Percentiles rank a stretch among this genome's conserved stretches.
Evolutionary conservation across 2,888 invertebrate species (phyloP).

Genomic region (Lycia hirtaria): DNA sequence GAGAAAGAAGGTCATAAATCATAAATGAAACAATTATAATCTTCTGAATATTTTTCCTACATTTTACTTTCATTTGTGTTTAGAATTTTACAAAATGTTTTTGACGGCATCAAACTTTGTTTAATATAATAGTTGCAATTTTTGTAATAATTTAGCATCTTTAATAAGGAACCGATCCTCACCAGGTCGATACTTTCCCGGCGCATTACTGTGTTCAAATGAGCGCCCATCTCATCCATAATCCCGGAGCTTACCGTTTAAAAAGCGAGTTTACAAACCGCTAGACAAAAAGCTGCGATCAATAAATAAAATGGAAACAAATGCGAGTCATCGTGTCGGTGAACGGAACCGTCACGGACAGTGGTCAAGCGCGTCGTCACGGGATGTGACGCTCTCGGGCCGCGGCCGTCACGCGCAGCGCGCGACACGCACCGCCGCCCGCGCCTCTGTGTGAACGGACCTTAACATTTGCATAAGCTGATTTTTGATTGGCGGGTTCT

Average conservation of each 20-base stretch:
- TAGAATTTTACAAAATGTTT: no score
- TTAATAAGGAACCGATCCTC: constrained; percentile 5
- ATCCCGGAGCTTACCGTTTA: constrained; percentile 63
- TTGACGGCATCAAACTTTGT: no score
- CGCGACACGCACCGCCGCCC: constrained; percentile 56
- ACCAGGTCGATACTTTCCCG: constrained; percentile 23
- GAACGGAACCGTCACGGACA: constrained; percentile 80
- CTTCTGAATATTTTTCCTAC: no score
- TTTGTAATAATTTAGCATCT: background rate
- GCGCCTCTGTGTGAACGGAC: constrained; percentile 67
- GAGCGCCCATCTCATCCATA: constrained; percentile 38
- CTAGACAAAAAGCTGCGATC: constrained; percentile 62
- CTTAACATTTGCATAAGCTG: constrained; percentile 71
- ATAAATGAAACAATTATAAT: no score
- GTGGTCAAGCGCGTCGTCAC: constrained; percentile 61
- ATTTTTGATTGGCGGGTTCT: constrained; percentile 45
- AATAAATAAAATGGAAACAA: constrained; percentile 65
- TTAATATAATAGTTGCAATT: background rate
- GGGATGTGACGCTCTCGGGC: constrained; percentile 64
- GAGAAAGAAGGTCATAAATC: no score
- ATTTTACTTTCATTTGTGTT: no score
- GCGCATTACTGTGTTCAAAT: constrained; percentile 24
- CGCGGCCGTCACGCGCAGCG: constrained; percentile 38
- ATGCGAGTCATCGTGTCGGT: constrained; percentile 74
- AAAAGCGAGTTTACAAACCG: constrained; percentile 74